Percentiles rank a stretch among this genome's conserved stretches.
phyloP scores from a whole-genome alignment of 2,888 invertebrate genomes.

The Lasioglossum leucozonium region DNA sequence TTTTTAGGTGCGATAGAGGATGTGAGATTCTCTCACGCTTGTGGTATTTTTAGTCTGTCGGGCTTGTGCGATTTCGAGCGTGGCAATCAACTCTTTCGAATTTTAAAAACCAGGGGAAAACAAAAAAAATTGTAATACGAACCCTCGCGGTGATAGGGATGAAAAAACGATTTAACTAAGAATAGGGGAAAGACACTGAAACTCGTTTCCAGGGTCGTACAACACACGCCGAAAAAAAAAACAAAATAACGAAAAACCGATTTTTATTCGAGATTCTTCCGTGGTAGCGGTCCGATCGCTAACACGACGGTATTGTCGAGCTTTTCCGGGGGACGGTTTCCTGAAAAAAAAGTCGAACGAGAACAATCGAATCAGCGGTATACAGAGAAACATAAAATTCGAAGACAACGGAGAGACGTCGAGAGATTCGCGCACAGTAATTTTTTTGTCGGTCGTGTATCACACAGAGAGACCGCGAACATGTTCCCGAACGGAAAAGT shows the following conservation, averaged over 20 bases:
- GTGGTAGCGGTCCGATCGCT: slow-evolving; percentile 48
- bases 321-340: slow-evolving; percentile 52
- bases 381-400: background rate
- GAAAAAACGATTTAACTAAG: background rate
- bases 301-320: slow-evolving; percentile 39
- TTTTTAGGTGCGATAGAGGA: background rate
- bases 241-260: slow-evolving; percentile 11
- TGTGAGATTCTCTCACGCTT: background rate
- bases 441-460: background rate
- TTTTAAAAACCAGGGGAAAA: slow-evolving; percentile 60
- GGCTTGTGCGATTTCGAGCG: slow-evolving; percentile 69
- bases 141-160: slow-evolving; percentile 26
- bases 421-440: background rate
- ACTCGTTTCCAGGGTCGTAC: slow-evolving; percentile 18
- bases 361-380: background rate
- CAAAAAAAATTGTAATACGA: background rate
- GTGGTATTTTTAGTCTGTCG: slow-evolving; percentile 60
- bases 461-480: background rate
- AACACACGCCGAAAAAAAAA: slow-evolving; percentile 38
- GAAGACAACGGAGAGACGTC: background rate
- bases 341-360: background rate
- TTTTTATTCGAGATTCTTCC: slow-evolving; percentile 48
- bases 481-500: slow-evolving; percentile 47
- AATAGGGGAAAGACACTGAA: slow-evolving; percentile 17
- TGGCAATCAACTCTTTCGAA: slow-evolving; percentile 73